Evolutionary conservation across 1,140 invertebrate species (phyloP), one percentile per base, ranked within the genome.

Genomic region (Bacillus rossius): DNA sequence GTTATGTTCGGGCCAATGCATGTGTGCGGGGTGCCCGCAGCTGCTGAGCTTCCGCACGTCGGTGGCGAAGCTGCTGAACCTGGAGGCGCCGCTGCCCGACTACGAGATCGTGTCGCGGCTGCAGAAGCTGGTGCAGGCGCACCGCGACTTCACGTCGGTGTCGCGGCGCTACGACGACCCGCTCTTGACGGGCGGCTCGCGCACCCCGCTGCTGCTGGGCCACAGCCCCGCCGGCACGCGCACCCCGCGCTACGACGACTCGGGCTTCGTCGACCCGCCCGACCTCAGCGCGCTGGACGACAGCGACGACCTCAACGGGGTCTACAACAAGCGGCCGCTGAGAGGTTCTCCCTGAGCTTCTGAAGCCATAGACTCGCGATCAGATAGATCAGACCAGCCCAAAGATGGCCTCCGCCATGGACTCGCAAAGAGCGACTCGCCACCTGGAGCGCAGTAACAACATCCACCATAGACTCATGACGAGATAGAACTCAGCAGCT

Each of bases 51-150:
- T 92, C 65, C 78, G 84, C 54, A 77, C 78, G 48, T 84, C 84
- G 1, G 78, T 88, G 2, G 80, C 80, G n/a, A 83, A 85, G 65
- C 75, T 86, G 19, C 65, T 87, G 16, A 23, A 85, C 3, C 80
- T 87, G 55, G 79, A 85, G 40, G 77, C 82, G 13, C 82, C 85
- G 25, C 81, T 86, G 51, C 81, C 86, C 0, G 87, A 90, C 72
- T 88, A 88, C 69, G 88, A 90, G 69, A 79, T 90, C 61, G 83
- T 89, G 45, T 83, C 84, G 2, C 80, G 84, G 14, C 75, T 90
- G 5, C 86, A 88, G 65, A 89, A 89, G 74, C 73, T 89, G 58
- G 83, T 88, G 8, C 83, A 87, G 61, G 87, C 87, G 1, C 85
- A 89, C 73, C 81, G 87, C 51, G 87, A 89, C 70, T 89, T 88